Conservation (phyloP, 2,113 vertebrate genomes). For the Megaceryle torquata region DNA sequence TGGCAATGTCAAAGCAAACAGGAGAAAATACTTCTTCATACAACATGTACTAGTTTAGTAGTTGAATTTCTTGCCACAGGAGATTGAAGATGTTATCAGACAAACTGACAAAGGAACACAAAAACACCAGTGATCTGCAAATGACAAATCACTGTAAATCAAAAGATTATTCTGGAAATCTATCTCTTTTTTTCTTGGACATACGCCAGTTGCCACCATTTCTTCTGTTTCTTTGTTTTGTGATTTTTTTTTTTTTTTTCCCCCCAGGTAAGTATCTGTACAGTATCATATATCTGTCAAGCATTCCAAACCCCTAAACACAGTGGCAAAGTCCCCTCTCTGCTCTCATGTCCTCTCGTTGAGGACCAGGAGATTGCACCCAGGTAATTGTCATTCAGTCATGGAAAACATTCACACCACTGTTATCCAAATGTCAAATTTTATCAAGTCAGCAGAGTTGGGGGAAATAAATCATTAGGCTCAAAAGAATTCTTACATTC, state of each 20-base stretch:
- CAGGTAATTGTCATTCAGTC: neutral
- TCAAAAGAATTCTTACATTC: neutral
- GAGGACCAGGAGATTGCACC: neutral
- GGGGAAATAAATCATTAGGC: neutral
- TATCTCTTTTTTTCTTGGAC: neutral
- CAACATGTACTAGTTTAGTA: rapidly evolving
- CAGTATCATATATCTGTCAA: neutral
- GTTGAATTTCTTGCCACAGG: neutral
- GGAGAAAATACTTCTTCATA: neutral
- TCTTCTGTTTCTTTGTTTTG: neutral
- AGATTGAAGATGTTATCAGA: neutral
- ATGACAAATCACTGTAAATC: neutral
- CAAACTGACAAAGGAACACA: neutral
- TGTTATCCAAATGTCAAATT: neutral
- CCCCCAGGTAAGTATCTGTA: neutral
- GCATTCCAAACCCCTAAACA: neutral
- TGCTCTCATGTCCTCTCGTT: rapidly evolving
- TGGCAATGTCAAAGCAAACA: neutral
- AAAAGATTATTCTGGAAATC: neutral
- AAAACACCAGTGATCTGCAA: neutral
- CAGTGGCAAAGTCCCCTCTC: neutral
- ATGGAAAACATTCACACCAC: neutral
- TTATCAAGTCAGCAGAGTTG: neutral
- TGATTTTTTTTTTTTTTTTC: neutral
- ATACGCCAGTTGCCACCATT: neutral